Percentiles rank a stretch among this genome's conserved stretches.
Conservation (phyloP, 2,888 invertebrate genomes). For the Himalopsyche japonica region DNA sequence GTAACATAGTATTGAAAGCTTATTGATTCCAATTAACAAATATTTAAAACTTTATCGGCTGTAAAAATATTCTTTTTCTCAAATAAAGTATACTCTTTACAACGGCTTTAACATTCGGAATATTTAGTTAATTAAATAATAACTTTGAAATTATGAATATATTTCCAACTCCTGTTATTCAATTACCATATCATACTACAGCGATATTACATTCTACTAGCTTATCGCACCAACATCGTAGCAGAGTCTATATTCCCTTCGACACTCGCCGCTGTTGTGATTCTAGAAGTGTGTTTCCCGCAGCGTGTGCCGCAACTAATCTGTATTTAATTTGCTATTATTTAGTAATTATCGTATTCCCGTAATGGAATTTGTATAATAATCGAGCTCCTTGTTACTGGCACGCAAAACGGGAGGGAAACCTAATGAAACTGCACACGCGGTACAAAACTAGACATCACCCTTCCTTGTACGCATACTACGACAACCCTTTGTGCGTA, state of each 20-base stretch:
- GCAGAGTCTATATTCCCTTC: background rate
- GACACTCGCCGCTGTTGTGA: background rate
- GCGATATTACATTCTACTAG: no score
- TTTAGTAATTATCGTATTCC: slow-evolving; percentile 36
- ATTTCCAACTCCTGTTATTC: no score
- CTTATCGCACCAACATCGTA: background rate
- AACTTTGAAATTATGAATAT: no score
- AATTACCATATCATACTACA: no score
- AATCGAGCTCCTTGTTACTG: slow-evolving; percentile 32
- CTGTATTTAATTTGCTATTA: slow-evolving; percentile 38
- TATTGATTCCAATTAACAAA: no score
- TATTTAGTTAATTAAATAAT: no score
- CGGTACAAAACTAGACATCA: slow-evolving; percentile 25
- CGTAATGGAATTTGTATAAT: slow-evolving; percentile 39
- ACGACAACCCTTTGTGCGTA: background rate
- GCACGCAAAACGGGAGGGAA: slow-evolving; percentile 30
- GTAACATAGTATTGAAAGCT: no score
- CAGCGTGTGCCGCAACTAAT: slow-evolving; percentile 16
- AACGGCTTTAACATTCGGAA: no score
- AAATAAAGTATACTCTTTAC: no score
- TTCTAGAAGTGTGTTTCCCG: background rate
- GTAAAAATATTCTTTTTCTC: no score
- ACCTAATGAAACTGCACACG: slow-evolving; percentile 37
- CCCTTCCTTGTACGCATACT: background rate
- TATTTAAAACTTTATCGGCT: no score